These are phyloP conservation scores for Polydrusus tereticollis DNA, from an alignment of 2,888 invertebrate species.

Conservation along the genomic window DNA sequence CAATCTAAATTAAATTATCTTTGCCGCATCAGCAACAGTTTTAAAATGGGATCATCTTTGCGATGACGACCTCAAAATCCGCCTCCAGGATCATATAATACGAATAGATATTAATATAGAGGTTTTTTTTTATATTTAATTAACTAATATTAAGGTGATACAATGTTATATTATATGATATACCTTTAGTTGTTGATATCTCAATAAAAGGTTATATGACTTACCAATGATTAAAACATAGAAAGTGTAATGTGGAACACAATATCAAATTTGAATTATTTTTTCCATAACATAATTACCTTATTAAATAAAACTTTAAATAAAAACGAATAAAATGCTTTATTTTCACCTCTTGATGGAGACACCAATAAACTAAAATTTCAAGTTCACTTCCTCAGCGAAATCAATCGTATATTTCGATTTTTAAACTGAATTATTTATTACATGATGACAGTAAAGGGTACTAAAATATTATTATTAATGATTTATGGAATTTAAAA, in stretches of 20 bases:
- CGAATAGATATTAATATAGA: no score
- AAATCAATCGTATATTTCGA: constrained; percentile 5
- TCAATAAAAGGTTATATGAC: not conserved
- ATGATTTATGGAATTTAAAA: not conserved
- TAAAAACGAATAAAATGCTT: no score
- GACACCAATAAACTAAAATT: not conserved
- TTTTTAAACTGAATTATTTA: not conserved
- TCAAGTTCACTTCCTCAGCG: not conserved
- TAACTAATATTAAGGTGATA: not conserved
- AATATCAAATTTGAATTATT: no score
- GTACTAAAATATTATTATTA: not conserved
- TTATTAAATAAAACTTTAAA: no score
- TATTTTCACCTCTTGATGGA: not conserved
- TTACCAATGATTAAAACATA: not conserved
- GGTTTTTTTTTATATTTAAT: no score
- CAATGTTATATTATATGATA: not conserved
- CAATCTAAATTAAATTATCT: no score
- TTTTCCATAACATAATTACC: no score
- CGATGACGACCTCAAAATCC: no score
- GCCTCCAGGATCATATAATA: no score
- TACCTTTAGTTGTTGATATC: not conserved
- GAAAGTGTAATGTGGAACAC: not conserved
- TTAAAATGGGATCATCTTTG: no score
- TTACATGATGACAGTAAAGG: not conserved
- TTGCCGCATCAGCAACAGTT: no score